phyloP scores from a whole-genome alignment of 2,113 vertebrate species.

The Callaeas wilsoni region DNA sequence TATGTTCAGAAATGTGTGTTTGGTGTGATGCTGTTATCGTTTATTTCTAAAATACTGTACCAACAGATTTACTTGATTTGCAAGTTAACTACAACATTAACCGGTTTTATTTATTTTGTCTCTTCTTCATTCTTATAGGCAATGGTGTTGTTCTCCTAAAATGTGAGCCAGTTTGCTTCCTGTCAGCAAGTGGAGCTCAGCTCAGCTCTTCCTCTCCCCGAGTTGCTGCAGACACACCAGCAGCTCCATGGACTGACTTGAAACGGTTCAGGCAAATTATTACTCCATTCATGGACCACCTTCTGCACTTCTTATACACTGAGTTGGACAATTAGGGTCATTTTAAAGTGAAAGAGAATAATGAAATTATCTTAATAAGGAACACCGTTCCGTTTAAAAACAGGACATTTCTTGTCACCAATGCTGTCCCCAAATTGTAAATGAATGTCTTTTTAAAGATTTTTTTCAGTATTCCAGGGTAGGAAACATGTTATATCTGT shows the following conservation, averaged over 20 bases:
- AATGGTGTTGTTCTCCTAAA: constrained; percentile 78
- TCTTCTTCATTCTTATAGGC: constrained; percentile 78
- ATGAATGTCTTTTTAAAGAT: background rate
- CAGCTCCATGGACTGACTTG: constrained; percentile 17
- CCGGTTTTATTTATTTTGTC: constrained; percentile 80
- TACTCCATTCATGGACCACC: background rate
- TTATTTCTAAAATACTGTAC: constrained; percentile 82
- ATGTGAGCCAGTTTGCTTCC: constrained; percentile 81
- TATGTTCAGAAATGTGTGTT: constrained; percentile 76
- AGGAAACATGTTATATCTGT: background rate
- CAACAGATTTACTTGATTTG: constrained; percentile 83
- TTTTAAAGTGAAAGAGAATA: constrained; percentile 25
- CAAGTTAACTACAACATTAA: constrained; percentile 83
- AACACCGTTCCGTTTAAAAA: background rate
- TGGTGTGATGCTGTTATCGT: constrained; percentile 78
- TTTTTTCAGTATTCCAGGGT: background rate
- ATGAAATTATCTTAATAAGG: background rate
- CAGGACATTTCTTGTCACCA: background rate
- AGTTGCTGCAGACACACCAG: constrained; percentile 51
- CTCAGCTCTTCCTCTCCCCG: constrained; percentile 71
- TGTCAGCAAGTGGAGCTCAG: constrained; percentile 77
- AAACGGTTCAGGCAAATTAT: background rate
- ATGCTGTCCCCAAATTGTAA: constrained; percentile 11
- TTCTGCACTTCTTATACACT: background rate
- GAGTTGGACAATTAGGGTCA: background rate